These are phyloP conservation scores for Notarius quadriscutis DNA, from an alignment of 2,113 vertebrate species.

Conservation along the genomic window DNA sequence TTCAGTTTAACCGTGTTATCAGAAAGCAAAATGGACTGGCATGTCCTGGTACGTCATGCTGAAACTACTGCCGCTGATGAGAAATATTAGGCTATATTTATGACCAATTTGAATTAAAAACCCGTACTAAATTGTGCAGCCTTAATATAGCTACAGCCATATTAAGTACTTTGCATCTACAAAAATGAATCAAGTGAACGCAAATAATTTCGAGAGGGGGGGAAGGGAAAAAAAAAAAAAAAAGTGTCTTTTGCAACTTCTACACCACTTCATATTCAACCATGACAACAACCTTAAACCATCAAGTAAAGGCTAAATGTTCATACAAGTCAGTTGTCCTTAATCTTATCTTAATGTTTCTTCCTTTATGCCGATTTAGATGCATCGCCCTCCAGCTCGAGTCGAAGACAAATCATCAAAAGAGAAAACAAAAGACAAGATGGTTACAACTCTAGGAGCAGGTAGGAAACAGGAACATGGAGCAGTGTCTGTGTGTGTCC, in stretches of 20 bases:
- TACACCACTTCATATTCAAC: not conserved
- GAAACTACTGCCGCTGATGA: not conserved
- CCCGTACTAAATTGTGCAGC: not conserved
- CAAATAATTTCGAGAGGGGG: not conserved
- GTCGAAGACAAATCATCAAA: slow-evolving; percentile 12
- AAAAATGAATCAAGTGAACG: not conserved
- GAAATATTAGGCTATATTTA: not conserved
- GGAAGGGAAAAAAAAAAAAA: not conserved
- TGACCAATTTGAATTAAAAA: not conserved
- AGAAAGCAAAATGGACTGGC: not conserved
- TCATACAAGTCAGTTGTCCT: not conserved
- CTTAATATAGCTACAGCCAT: not conserved
- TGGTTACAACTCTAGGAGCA: not conserved
- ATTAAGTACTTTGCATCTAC: not conserved
- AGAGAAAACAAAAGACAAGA: not conserved
- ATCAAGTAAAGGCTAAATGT: not conserved
- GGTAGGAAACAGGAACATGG: slow-evolving; percentile 21
- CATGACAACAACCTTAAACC: not conserved
- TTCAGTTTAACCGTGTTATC: no score
- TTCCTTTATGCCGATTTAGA: not conserved
- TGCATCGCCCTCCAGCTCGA: not conserved
- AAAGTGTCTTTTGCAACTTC: not conserved
- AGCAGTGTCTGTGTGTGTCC: slow-evolving; percentile 36
- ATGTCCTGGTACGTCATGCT: not conserved
- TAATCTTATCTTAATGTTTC: not conserved